Evolutionary conservation across 2,888 invertebrate genomes (phyloP).

Genomic region (Drosophila nr. perissopoda): DNA sequence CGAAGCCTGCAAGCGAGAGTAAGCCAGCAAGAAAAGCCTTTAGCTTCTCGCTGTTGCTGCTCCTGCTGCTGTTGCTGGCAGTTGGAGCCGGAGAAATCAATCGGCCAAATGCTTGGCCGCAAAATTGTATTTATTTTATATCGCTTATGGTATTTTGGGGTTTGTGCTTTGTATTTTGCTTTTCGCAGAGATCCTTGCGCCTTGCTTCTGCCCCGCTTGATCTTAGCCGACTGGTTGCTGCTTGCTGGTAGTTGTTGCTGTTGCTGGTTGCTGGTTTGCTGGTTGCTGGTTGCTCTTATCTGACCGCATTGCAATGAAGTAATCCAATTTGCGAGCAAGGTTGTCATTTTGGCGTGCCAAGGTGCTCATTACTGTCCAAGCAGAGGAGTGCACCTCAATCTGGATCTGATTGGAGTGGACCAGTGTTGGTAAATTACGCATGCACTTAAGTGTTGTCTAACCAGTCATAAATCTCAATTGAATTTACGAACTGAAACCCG

Average conservation of each 20-base stretch:
- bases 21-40: constrained; percentile 11
- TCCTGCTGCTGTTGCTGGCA: constrained; percentile 29
- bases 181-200: constrained; percentile 1
- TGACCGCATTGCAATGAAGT: constrained; percentile 71
- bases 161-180: background rate
- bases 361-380: constrained; percentile 67
- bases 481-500: constrained; percentile 42
- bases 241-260: constrained; percentile 46
- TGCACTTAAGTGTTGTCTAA: constrained; percentile 29
- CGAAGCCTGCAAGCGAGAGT: constrained; percentile 46
- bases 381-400: constrained; percentile 3
- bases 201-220: constrained; percentile 2
- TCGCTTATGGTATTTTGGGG: constrained; percentile 31
- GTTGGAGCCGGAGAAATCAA: constrained; percentile 67
- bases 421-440: constrained; percentile 32
- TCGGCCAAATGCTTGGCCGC: constrained; percentile 67
- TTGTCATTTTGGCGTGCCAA: constrained; percentile 73
- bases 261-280: constrained; percentile 4
- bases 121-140: constrained; percentile 75
- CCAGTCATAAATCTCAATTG: constrained; percentile 66
- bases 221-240: constrained; percentile 14
- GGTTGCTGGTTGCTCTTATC: constrained; percentile 37
- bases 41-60: background rate
- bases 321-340: constrained; percentile 76
- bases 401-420: constrained; percentile 1